These are phyloP conservation scores for Drosophila borealis DNA, from an alignment of 2,888 invertebrate species.

Conservation along the genomic window DNA sequence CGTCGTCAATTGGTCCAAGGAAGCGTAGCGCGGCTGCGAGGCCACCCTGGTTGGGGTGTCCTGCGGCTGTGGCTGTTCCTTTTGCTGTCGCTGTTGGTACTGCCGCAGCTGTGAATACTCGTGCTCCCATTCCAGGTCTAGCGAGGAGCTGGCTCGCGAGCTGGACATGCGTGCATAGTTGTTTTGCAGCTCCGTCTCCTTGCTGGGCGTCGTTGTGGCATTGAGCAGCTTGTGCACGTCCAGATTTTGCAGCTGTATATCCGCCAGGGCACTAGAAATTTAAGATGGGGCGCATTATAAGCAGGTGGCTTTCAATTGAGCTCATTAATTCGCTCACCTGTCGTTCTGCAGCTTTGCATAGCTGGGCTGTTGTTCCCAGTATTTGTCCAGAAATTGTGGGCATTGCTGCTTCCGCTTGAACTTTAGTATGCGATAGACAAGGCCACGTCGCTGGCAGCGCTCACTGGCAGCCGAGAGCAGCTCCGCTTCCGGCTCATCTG, in stretches of 20 bases:
- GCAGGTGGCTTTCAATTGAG: no score
- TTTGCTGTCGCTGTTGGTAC: conserved; percentile 58
- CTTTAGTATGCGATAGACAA: conserved; percentile 67
- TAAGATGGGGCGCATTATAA: not conserved
- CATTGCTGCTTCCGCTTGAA: conserved; percentile 64
- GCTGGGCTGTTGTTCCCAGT: conserved; percentile 81
- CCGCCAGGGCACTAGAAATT: conserved; percentile 83
- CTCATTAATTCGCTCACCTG: conserved; percentile 35
- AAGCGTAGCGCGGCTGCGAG: conserved; percentile 57
- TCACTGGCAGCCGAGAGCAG: conserved; percentile 78
- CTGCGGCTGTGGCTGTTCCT: conserved; percentile 37
- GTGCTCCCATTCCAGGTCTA: conserved; percentile 90
- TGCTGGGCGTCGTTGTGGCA: conserved; percentile 74
- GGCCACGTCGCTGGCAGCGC: conserved; percentile 59
- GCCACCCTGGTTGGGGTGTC: conserved; percentile 33
- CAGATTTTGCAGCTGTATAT: conserved; percentile 87
- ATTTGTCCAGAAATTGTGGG: conserved; percentile 82
- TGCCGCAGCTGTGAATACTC: conserved; percentile 85
- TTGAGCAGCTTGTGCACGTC: conserved; percentile 86
- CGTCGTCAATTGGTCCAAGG: conserved; percentile 67
- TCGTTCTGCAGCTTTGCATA: conserved; percentile 81
- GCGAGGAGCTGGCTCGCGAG: conserved; percentile 88
- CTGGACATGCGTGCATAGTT: conserved; percentile 76
- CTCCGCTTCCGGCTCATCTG: conserved; percentile 78
- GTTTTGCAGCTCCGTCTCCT: conserved; percentile 79